Evolutionary conservation across 2,797 vertebrate species (phyloP).

Genomic region (Amphiprion clarkii): DNA sequence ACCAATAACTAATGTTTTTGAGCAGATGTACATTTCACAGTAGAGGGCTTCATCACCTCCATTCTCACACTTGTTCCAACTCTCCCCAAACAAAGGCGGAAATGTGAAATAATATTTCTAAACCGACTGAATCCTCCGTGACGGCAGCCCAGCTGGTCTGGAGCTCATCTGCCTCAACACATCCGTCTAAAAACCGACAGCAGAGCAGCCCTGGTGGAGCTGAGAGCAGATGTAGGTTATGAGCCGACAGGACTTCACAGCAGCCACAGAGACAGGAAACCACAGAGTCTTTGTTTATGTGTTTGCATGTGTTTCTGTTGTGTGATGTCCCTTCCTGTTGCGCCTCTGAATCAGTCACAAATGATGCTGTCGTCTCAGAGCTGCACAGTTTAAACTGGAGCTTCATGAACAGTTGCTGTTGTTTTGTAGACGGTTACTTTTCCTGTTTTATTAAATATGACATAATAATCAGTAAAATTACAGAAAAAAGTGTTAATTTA

Average conservation of each 20-base stretch:
- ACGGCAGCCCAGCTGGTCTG: constrained; percentile 17
- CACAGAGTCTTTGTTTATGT: constrained; percentile 61
- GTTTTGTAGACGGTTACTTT: no score
- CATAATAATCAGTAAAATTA: no score
- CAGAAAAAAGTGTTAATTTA: no score
- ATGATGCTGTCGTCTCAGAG: constrained; percentile 23
- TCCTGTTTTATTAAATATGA: no score
- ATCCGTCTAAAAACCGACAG: constrained; percentile 16
- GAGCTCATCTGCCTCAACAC: constrained; percentile 6
- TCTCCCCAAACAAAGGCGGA: neutral
- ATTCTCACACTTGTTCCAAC: no score
- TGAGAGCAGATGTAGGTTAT: constrained; percentile 33
- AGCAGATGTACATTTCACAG: no score
- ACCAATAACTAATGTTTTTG: no score
- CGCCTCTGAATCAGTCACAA: constrained; percentile 20
- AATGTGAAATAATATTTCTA: neutral
- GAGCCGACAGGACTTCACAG: constrained; percentile 17
- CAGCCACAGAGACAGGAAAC: constrained; percentile 72
- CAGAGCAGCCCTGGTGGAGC: constrained; percentile 29
- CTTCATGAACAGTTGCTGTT: no score
- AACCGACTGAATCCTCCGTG: constrained; percentile 2
- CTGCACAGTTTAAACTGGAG: no score
- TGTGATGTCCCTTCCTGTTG: constrained; percentile 65
- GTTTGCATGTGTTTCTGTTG: constrained; percentile 32
- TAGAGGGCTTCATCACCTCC: no score